These are phyloP conservation scores for Scytalopus superciliaris DNA, from an alignment of 2,113 vertebrate species.

Conservation along the genomic window DNA sequence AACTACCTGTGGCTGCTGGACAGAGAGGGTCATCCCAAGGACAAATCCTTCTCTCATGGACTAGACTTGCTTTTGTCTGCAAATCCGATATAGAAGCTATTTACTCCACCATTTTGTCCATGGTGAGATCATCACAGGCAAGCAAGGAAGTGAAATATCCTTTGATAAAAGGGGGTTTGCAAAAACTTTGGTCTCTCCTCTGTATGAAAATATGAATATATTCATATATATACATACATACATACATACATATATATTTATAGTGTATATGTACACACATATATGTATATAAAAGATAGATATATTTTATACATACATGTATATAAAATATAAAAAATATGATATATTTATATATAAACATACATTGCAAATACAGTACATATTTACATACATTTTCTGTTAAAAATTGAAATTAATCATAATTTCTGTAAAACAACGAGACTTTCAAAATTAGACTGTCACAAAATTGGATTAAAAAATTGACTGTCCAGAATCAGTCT, in stretches of 20 bases:
- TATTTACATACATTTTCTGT: not conserved
- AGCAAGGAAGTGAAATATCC: not conserved
- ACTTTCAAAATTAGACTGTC: not conserved
- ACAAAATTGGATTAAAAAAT: not conserved
- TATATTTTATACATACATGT: not conserved
- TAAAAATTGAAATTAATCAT: not conserved
- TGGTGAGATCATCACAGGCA: not conserved
- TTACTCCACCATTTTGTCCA: not conserved
- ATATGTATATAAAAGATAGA: not conserved
- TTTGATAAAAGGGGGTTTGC: not conserved
- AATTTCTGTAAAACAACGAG: not conserved
- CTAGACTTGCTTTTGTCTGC: not conserved
- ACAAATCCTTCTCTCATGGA: not conserved
- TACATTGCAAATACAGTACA: not conserved
- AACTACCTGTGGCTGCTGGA: not conserved
- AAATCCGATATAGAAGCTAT: not conserved
- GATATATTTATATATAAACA: no score
- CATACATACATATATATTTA: not conserved
- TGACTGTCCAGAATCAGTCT: not conserved
- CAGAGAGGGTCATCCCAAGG: not conserved
- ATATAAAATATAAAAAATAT: not conserved
- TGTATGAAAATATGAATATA: not conserved
- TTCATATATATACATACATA: not conserved
- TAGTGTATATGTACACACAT: not conserved
- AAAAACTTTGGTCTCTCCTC: not conserved